Conservation (phyloP, 2,888 invertebrate genomes). For the Phengaris arion region DNA sequence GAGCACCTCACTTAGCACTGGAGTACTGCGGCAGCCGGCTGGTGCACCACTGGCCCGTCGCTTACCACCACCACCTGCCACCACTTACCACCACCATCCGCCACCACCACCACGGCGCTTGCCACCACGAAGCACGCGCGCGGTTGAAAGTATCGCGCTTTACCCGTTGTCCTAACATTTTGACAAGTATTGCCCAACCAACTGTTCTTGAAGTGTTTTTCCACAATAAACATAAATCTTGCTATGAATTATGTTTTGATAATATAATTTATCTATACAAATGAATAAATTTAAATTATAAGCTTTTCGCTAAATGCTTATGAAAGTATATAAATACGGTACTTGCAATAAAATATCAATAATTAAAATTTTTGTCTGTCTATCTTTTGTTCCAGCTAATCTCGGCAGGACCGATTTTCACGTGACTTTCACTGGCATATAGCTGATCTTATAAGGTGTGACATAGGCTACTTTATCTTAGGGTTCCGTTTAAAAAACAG, state of each 20-base stretch:
- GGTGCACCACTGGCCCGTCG: conserved; percentile 50
- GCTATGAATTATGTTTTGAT: background rate
- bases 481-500: no score
- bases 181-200: conserved; percentile 42
- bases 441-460: no score
- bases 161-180: conserved; percentile 60
- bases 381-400: no score
- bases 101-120: conserved; percentile 37
- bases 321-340: no score
- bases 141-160: conserved; percentile 65
- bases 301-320: no score
- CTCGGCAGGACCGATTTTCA: no score
- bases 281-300: no score
- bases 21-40: conserved; percentile 57
- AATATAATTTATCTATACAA: no score
- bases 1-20: conserved; percentile 39
- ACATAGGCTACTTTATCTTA: no score
- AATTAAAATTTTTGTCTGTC: no score
- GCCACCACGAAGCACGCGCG: conserved; percentile 45
- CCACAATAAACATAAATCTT: background rate
- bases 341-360: no score
- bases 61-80: conserved; percentile 45
- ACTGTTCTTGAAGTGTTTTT: conserved; percentile 10
- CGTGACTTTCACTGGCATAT: no score
- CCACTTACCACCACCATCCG: conserved; percentile 33